phyloP scores from a whole-genome alignment of 2,113 vertebrate genomes.

The Pionites leucogaster region DNA sequence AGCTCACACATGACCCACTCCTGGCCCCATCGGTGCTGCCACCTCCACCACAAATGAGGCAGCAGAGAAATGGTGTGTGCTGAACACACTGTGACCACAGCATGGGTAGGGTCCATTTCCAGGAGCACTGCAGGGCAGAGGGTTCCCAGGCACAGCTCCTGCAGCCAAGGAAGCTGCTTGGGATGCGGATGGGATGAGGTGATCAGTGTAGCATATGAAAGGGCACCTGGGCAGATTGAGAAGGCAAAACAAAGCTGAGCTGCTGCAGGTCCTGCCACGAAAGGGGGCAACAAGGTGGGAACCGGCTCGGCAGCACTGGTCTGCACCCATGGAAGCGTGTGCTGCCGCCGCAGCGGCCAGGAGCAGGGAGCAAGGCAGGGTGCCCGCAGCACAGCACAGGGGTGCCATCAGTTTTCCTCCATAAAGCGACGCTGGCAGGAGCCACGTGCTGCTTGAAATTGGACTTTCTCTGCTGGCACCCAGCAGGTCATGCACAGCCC shows the following conservation, averaged over 20 bases:
- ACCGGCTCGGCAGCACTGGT: fast-evolving
- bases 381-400: fast-evolving
- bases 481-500: not conserved
- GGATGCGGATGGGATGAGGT: not conserved
- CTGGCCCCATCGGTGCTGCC: not conserved
- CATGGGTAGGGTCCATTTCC: fast-evolving
- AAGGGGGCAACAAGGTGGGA: not conserved
- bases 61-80: fast-evolving
- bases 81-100: fast-evolving
- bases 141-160: fast-evolving
- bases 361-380: not conserved
- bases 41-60: fast-evolving
- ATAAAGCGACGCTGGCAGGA: not conserved
- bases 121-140: fast-evolving
- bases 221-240: not conserved
- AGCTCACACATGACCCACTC: fast-evolving
- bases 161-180: not conserved
- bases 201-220: fast-evolving
- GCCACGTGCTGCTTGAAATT: not conserved
- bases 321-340: fast-evolving
- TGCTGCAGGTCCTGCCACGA: fast-evolving
- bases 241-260: not conserved
- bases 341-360: fast-evolving
- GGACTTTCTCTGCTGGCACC: slow-evolving; percentile 7
- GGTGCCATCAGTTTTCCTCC: not conserved